Evolutionary conservation across 2,888 invertebrate species (phyloP).

Genomic region (Eilema griseolum): DNA sequence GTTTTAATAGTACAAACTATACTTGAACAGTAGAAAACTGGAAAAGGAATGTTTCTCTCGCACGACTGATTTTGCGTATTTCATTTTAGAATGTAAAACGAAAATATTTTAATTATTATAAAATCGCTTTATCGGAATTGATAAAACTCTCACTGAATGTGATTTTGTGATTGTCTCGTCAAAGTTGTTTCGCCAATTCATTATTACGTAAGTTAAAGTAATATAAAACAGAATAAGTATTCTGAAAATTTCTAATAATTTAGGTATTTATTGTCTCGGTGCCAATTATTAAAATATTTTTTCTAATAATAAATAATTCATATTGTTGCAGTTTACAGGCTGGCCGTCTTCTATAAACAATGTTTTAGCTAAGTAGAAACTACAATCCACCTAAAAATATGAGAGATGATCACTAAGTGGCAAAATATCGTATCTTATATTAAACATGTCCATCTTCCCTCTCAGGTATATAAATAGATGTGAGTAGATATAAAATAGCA

Average conservation of each 20-base stretch:
- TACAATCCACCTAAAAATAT: background rate
- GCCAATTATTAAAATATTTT: constrained; percentile 69
- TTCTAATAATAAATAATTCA: constrained; percentile 46
- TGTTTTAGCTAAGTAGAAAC: background rate
- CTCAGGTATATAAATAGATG: background rate
- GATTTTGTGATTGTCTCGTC: constrained; percentile 46
- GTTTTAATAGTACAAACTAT: constrained; percentile 41
- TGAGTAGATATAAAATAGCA: background rate
- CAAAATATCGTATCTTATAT: background rate
- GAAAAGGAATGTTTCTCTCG: constrained; percentile 50
- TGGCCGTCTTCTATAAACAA: constrained; percentile 29
- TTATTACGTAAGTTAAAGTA: constrained; percentile 47
- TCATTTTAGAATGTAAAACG: constrained; percentile 49
- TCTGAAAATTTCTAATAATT: constrained; percentile 53
- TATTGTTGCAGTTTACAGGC: constrained; percentile 36
- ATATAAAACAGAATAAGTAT: constrained; percentile 40
- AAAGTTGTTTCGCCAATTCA: constrained; percentile 53
- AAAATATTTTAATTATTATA: constrained; percentile 28
- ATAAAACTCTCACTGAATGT: constrained; percentile 39
- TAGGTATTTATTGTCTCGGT: constrained; percentile 64
- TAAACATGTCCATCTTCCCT: background rate
- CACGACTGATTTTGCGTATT: constrained; percentile 72
- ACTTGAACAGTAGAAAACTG: constrained; percentile 55
- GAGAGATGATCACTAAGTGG: background rate
- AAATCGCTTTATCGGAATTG: constrained; percentile 59